A percentile compares a stretch with the other conserved stretches of the same genome.
phyloP scores from a whole-genome alignment of 2,797 vertebrate genomes.

The Chloroceryle inda region DNA sequence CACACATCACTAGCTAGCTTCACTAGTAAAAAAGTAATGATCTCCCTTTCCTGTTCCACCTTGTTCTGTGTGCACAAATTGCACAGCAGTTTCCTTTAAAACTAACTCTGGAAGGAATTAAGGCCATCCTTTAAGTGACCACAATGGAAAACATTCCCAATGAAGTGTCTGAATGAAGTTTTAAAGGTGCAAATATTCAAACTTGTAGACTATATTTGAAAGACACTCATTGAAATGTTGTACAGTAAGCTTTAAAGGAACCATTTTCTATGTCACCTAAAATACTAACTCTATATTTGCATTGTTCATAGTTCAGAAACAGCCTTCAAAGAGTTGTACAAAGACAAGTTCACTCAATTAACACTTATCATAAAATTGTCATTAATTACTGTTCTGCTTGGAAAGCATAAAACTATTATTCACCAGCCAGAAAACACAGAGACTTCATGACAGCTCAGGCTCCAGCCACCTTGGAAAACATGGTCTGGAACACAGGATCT shows the following conservation, averaged over 20 bases:
- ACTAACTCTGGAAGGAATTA: background rate
- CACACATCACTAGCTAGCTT: background rate
- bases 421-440: background rate
- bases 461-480: background rate
- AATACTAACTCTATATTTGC: background rate
- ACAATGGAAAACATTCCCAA: background rate
- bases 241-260: background rate
- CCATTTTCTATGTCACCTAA: background rate
- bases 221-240: background rate
- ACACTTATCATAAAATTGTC: background rate
- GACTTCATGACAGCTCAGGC: background rate
- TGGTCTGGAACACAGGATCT: background rate
- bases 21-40: background rate
- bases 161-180: background rate
- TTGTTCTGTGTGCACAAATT: background rate
- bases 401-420: background rate
- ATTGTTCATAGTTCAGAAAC: background rate
- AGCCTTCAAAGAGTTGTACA: background rate
- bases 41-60: background rate
- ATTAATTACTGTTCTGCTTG: background rate
- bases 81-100: background rate
- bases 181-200: background rate
- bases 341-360: background rate
- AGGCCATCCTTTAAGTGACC: background rate
- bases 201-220: background rate